These are phyloP conservation scores for Deroplatys truncata DNA, from an alignment of 2,888 invertebrate species.

Conservation along the genomic window DNA sequence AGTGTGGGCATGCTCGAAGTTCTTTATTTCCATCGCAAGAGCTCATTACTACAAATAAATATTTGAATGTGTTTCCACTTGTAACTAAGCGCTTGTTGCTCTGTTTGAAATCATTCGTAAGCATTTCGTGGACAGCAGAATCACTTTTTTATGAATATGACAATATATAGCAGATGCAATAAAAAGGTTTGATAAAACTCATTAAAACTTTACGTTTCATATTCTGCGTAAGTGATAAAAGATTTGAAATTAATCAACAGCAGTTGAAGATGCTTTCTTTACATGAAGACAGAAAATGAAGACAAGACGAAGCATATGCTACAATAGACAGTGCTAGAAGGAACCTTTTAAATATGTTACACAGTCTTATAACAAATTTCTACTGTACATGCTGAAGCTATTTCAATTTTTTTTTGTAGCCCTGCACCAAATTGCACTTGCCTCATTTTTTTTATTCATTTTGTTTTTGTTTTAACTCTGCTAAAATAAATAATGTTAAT, in stretches of 20 bases:
- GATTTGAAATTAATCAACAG: neutral
- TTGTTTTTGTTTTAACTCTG: neutral
- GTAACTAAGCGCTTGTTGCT: too few relatives aligned
- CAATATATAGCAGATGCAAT: too few relatives aligned
- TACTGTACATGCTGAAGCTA: neutral
- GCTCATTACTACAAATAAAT: too few relatives aligned
- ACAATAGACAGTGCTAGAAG: neutral
- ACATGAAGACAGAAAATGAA: neutral
- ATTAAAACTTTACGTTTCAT: neutral
- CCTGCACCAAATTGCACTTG: neutral
- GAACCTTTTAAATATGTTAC: neutral
- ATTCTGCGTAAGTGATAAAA: neutral
- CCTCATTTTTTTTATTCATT: neutral
- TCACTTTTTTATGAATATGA: too few relatives aligned
- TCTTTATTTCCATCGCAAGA: too few relatives aligned
- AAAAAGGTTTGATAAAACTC: too few relatives aligned
- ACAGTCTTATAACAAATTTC: neutral
- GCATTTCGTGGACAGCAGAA: too few relatives aligned
- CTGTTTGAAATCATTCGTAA: too few relatives aligned
- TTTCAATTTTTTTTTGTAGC: neutral
- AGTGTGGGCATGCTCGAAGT: too few relatives aligned
- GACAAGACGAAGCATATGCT: neutral
- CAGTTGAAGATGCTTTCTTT: neutral
- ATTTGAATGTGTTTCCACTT: too few relatives aligned
- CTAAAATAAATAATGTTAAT: neutral